Evolutionary conservation across 2,113 vertebrate species (phyloP).

Genomic region (Pseudonaja textilis): DNA sequence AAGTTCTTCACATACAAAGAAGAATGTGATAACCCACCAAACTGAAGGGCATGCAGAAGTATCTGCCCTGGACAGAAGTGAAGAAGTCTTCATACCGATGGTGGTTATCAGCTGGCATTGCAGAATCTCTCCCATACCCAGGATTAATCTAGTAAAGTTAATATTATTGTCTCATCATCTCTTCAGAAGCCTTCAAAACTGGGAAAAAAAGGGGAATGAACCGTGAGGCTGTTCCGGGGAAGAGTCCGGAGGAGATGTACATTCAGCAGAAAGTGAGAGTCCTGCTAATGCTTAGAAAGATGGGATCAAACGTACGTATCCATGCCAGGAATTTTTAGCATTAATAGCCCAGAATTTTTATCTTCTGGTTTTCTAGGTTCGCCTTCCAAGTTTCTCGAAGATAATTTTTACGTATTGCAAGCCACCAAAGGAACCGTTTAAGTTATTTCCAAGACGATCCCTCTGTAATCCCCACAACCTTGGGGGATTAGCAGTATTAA

Average conservation of each 20-base stretch:
- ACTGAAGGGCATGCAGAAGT: background rate
- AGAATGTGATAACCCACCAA: background rate
- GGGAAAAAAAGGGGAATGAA: conserved; percentile 94
- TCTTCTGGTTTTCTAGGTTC: background rate
- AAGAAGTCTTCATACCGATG: background rate
- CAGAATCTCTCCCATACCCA: background rate
- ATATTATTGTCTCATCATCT: fast-evolving
- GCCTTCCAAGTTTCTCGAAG: background rate
- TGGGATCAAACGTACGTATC: conserved; percentile 96
- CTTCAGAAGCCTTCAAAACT: conserved; percentile 80
- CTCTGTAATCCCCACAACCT: background rate
- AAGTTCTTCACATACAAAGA: background rate
- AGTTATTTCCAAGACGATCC: background rate
- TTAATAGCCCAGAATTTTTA: background rate
- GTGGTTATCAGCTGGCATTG: background rate
- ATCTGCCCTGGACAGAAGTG: background rate
- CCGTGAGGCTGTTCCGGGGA: conserved; percentile 94
- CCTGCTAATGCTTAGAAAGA: conserved; percentile 98
- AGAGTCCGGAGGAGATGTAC: conserved; percentile 99
- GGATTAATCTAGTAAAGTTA: background rate
- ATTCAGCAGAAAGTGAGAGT: conserved; percentile 98
- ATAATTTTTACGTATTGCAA: background rate
- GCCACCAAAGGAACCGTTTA: background rate
- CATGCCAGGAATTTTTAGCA: background rate
- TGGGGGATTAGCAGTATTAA: background rate